Evolutionary conservation across 2,888 invertebrate genomes (phyloP).

Genomic region (Maniola hyperantus): DNA sequence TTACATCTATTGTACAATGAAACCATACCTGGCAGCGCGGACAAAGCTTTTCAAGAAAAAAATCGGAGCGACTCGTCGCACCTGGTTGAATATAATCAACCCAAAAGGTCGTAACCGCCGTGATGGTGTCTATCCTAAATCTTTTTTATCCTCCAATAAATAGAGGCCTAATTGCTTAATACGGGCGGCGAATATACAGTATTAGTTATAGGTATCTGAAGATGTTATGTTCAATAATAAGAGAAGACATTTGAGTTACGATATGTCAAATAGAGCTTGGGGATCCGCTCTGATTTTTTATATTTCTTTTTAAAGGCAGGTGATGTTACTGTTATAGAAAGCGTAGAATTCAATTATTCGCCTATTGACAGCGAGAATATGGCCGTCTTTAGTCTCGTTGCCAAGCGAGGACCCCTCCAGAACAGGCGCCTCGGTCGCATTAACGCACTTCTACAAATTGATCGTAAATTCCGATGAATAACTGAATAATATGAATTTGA

Average conservation of each 20-base stretch:
- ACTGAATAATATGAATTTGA: conserved; percentile 55
- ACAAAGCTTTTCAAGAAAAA: conserved; percentile 60
- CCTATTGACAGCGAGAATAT: conserved; percentile 65
- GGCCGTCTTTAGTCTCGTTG: conserved; percentile 65
- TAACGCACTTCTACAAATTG: conserved; percentile 72
- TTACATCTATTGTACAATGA: conserved; percentile 74
- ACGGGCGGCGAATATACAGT: conserved; percentile 52
- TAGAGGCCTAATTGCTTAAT: conserved; percentile 70
- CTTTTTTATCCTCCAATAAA: conserved; percentile 63
- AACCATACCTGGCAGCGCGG: conserved; percentile 53
- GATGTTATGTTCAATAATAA: conserved; percentile 48
- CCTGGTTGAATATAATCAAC: conserved; percentile 60
- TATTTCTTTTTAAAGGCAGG: conserved; percentile 63
- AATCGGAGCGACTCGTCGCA: conserved; percentile 61
- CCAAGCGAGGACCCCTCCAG: conserved; percentile 48
- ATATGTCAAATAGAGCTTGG: conserved; percentile 65
- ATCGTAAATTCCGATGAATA: conserved; percentile 65
- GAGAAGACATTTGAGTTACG: conserved; percentile 76
- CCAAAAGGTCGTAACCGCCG: conserved; percentile 57
- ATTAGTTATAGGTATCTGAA: conserved; percentile 51
- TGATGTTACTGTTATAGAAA: conserved; percentile 72
- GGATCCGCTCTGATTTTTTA: conserved; percentile 39
- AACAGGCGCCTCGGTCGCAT: conserved; percentile 32
- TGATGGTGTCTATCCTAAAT: conserved; percentile 56
- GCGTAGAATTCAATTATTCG: conserved; percentile 75